Conservation (phyloP, 2,113 vertebrate genomes). For the Corythaixoides concolor region DNA sequence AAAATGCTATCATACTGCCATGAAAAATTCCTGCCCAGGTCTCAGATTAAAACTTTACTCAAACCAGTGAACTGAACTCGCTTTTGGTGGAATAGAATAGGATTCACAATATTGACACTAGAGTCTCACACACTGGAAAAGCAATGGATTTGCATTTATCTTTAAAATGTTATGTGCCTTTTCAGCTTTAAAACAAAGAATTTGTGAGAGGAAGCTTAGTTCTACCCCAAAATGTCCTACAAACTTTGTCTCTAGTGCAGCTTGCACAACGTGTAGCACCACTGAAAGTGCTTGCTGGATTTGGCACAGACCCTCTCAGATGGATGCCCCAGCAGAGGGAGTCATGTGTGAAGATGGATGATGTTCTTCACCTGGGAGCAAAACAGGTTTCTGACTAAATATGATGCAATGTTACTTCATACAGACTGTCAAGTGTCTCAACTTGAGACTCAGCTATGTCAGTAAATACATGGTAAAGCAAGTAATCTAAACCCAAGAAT, state of each 20-base stretch:
- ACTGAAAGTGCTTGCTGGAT: neutral
- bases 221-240: neutral
- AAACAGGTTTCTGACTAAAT: neutral
- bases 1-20: neutral
- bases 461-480: neutral
- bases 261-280: neutral
- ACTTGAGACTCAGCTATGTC: neutral
- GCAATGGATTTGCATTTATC: neutral
- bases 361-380: neutral
- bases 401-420: neutral
- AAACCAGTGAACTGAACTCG: neutral
- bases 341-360: neutral
- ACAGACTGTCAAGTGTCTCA: neutral
- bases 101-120: neutral
- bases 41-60: neutral
- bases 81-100: neutral
- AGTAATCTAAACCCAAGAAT: accelerated
- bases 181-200: neutral
- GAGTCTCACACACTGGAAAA: neutral
- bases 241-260: neutral
- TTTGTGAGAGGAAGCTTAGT: neutral
- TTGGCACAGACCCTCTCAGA: neutral
- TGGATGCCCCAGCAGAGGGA: neutral
- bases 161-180: neutral
- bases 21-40: neutral